These are phyloP conservation scores for Siniperca knerii DNA, from an alignment of 2,113 vertebrate genomes.

Conservation along the genomic window DNA sequence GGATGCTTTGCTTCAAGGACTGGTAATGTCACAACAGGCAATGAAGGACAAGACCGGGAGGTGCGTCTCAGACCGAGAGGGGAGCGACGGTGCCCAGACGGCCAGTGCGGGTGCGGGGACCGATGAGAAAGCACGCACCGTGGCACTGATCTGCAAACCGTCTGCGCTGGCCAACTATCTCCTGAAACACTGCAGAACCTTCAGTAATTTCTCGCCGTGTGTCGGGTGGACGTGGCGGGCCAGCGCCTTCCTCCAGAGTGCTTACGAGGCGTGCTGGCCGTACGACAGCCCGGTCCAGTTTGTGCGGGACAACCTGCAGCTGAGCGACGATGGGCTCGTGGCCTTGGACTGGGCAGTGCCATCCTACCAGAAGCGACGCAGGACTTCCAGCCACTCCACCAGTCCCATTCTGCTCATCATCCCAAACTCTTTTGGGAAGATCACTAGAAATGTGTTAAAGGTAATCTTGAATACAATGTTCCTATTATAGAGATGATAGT, in stretches of 20 bases:
- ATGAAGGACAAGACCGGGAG: slow-evolving; percentile 38
- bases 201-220: slow-evolving; percentile 70
- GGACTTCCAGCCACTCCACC: slow-evolving; percentile 85
- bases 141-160: slow-evolving; percentile 85
- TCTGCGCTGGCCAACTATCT: slow-evolving; percentile 88
- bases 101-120: slow-evolving; percentile 11
- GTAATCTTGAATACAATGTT: slow-evolving; percentile 63
- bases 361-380: slow-evolving; percentile 81
- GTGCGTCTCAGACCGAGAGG: slow-evolving; percentile 41
- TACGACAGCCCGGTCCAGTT: slow-evolving; percentile 82
- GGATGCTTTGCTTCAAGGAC: slow-evolving; percentile 46
- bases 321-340: slow-evolving; percentile 87
- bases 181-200: slow-evolving; percentile 83
- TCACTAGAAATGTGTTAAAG: slow-evolving; percentile 86
- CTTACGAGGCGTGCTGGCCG: slow-evolving; percentile 81
- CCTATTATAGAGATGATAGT: too few relatives aligned
- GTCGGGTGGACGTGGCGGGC: slow-evolving; percentile 81
- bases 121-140: slow-evolving; percentile 42
- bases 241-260: slow-evolving; percentile 81
- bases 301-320: slow-evolving; percentile 84
- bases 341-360: slow-evolving; percentile 88
- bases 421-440: slow-evolving; percentile 88
- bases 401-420: slow-evolving; percentile 86
- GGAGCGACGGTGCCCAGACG: slow-evolving; percentile 5
- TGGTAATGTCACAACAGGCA: slow-evolving; percentile 48